Evolutionary conservation across 1,140 invertebrate genomes (phyloP).

Genomic region (Ectropis grisescens): DNA sequence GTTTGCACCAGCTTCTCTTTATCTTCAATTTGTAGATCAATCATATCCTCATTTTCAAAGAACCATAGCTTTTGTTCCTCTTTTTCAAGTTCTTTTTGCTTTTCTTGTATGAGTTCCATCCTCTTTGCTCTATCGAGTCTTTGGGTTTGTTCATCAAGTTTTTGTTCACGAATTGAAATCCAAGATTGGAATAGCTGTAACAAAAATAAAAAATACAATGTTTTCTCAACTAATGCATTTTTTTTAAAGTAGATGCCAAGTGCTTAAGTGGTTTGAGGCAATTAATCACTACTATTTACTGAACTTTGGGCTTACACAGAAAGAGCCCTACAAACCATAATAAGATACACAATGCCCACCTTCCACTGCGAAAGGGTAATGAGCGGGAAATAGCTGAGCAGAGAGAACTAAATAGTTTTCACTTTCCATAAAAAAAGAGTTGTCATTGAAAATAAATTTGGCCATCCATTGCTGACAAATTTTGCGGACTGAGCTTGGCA

Average conservation of each 20-base stretch:
- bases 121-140: constrained; percentile 68
- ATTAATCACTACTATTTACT: too few relatives aligned
- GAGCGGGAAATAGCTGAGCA: too few relatives aligned
- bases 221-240: background rate
- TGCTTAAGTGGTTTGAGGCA: too few relatives aligned
- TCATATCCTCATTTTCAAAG: constrained; percentile 82
- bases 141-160: constrained; percentile 72
- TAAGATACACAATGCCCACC: too few relatives aligned
- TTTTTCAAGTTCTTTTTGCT: constrained; percentile 71
- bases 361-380: too few relatives aligned
- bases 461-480: too few relatives aligned
- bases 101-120: constrained; percentile 71
- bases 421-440: too few relatives aligned
- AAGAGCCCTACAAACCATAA: too few relatives aligned
- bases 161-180: constrained; percentile 68
- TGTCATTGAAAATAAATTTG: too few relatives aligned
- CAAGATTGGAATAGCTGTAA: constrained; percentile 73
- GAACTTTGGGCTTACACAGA: too few relatives aligned
- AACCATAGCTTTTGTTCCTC: constrained; percentile 81
- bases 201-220: constrained; percentile 4
- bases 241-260: background rate
- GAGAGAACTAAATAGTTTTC: too few relatives aligned
- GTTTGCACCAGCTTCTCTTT: constrained; percentile 63
- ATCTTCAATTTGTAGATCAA: constrained; percentile 79
- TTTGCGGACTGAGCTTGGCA: too few relatives aligned